Evolutionary conservation across 2,797 vertebrate species (phyloP), one percentile per base, ranked within the genome.

Genomic region (Galagoides demidoff): DNA sequence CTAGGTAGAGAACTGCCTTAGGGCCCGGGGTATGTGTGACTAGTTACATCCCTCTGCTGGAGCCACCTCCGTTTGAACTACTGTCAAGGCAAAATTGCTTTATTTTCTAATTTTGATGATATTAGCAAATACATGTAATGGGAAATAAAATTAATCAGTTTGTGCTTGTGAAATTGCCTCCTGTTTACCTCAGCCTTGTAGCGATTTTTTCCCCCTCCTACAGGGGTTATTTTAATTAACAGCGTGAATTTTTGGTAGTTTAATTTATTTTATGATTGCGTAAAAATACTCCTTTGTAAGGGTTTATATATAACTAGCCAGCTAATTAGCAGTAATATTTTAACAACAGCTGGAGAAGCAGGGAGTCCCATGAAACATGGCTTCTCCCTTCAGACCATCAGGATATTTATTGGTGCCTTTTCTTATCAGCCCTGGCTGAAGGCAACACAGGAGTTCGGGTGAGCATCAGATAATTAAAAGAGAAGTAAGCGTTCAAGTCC

Each of bases 401-500:
- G 78, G 73, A 31, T 98, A 97, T 95, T 98, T 98, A 97, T 94
- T 96, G 95, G 70, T 96, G 82, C 96, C 97, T 98, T 98, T 98
- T 93, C 96, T 97, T 96, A 95, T 97, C 97, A 97, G 96, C 98
- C 97, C 98, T 98, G 88, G 97, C 97, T 98, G 97, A 90, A 95
- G 97, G 98, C 98, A 98, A 97, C 97, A 97, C 97, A 98, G 96
- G 98, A 98, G 85, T 63, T 16, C 14, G 94, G 96, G 96, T 96
- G 98, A 97, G 87, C 95, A 98, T 97, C 97, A 97, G 98, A 98
- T 98, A 98, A 99, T 99, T 98, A 99, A 99, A 98, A 98, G 98
- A 98, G 98, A 99, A 99, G 98, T 95, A 98, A 97, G 98, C 97
- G 97, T 97, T 98, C 97, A 85, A 96, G 94, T 96, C 94, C 89